phyloP scores from a whole-genome alignment of 2,113 vertebrate species.

The Nerophis ophidion region DNA sequence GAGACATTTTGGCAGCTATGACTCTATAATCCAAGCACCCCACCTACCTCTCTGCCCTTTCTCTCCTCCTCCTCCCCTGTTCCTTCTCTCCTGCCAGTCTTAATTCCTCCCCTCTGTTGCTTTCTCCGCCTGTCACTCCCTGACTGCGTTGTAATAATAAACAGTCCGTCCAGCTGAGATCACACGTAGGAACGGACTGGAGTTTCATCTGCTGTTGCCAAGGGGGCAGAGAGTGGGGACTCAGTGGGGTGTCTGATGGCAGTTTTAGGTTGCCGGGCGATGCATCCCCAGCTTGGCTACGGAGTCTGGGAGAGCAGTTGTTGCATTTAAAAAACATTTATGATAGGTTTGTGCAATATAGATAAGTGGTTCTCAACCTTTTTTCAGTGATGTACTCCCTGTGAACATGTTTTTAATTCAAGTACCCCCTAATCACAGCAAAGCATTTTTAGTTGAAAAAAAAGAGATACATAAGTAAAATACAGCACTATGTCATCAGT shows the following conservation, averaged over 20 bases:
- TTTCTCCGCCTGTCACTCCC: conserved; percentile 55
- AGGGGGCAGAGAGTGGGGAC: conserved; percentile 43
- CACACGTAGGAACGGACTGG: conserved; percentile 50
- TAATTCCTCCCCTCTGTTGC: conserved; percentile 46
- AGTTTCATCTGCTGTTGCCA: conserved; percentile 62
- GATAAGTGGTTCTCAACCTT: too few relatives aligned
- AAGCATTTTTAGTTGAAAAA: too few relatives aligned
- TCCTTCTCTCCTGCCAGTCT: conserved; percentile 31
- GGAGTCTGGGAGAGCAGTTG: not conserved
- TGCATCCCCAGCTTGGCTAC: conserved; percentile 22
- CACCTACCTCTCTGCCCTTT: conserved; percentile 6
- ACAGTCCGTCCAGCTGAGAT: conserved; percentile 51
- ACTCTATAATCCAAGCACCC: conserved; percentile 13
- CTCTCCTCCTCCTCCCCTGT: conserved; percentile 7
- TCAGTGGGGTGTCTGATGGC: conserved; percentile 31
- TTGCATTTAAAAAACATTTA: not conserved
- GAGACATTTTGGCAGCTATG: conserved; percentile 33
- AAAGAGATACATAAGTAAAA: too few relatives aligned
- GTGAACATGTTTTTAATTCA: too few relatives aligned
- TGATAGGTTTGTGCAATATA: not conserved
- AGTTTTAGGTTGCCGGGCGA: conserved; percentile 50
- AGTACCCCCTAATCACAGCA: too few relatives aligned
- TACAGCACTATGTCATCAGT: too few relatives aligned
- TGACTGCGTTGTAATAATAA: conserved; percentile 61
- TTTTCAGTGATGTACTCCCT: too few relatives aligned